Percentiles rank a stretch among this genome's conserved stretches.
Evolutionary conservation across 2,797 vertebrate species (phyloP).

Genomic region (Melanotaenia maccullochi): DNA sequence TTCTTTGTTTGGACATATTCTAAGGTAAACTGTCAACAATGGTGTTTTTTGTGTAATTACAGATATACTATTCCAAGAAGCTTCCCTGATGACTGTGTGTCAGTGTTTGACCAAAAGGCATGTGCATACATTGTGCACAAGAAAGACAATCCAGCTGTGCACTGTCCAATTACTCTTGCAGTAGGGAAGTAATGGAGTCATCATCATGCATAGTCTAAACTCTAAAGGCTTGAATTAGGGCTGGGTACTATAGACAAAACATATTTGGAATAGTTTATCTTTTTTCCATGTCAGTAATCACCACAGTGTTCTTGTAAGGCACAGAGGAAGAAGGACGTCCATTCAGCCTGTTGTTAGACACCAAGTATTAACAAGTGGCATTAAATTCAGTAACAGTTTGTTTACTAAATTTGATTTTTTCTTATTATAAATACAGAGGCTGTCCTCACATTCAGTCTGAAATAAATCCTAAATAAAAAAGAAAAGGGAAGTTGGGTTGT

Average conservation of each 20-base stretch:
- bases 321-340: not conserved
- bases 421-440: not conserved
- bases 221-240: not conserved
- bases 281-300: not conserved
- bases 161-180: conserved; percentile 35
- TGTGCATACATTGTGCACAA: conserved; percentile 72
- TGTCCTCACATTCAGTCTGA: not conserved
- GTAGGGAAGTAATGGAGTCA: conserved; percentile 12
- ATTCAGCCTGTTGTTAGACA: not conserved
- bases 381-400: not conserved
- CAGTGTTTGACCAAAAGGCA: conserved; percentile 49
- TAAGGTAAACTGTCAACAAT: not conserved
- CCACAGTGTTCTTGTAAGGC: not conserved
- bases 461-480: not conserved
- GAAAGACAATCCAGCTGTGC: conserved; percentile 40
- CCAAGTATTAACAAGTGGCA: not conserved
- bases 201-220: not conserved
- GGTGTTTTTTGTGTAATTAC: conserved; percentile 39
- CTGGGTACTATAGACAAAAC: not conserved
- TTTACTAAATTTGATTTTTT: not conserved
- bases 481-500: not conserved
- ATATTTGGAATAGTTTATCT: not conserved
- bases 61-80: not conserved
- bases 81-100: conserved; percentile 57
- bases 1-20: not conserved